phyloP scores from a whole-genome alignment of 2,113 vertebrate species.

The Oreotrochilus melanogaster region DNA sequence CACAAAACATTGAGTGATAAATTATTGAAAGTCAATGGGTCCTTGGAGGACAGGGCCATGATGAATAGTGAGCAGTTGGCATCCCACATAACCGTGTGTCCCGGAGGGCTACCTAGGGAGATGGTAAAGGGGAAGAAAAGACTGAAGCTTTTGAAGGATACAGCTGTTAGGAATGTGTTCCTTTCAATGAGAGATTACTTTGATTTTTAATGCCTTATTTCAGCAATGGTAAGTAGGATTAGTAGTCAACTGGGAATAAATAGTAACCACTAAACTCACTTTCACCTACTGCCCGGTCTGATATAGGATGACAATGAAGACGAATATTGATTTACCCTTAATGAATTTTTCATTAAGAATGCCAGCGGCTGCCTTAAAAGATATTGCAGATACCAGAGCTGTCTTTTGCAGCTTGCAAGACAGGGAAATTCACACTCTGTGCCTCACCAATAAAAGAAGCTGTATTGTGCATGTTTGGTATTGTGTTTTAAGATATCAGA shows the following conservation, averaged over 20 bases:
- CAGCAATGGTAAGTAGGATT: conserved; percentile 13
- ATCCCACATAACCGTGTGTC: conserved; percentile 40
- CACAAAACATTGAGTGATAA: conserved; percentile 58
- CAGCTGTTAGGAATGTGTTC: conserved; percentile 59
- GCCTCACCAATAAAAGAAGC: neutral
- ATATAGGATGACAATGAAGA: neutral
- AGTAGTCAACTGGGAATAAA: conserved; percentile 45
- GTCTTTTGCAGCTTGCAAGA: neutral
- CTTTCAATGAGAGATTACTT: conserved; percentile 30
- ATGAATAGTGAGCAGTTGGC: conserved; percentile 63
- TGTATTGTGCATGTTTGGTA: neutral
- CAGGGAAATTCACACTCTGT: neutral
- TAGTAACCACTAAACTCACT: conserved; percentile 3
- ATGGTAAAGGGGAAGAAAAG: conserved; percentile 38
- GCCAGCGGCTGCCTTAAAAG: neutral
- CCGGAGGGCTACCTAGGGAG: conserved; percentile 41
- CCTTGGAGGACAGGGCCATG: conserved; percentile 38
- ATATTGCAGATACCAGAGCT: neutral
- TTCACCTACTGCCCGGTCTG: conserved; percentile 3
- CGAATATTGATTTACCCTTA: conserved; percentile 24
- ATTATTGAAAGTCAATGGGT: conserved; percentile 64
- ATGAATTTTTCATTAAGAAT: conserved; percentile 22
- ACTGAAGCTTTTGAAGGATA: conserved; percentile 53
- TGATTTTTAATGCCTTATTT: conserved; percentile 69
- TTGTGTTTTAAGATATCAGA: neutral